Conservation (phyloP, 2,113 vertebrate species). For the Rhabdomys dilectus region DNA sequence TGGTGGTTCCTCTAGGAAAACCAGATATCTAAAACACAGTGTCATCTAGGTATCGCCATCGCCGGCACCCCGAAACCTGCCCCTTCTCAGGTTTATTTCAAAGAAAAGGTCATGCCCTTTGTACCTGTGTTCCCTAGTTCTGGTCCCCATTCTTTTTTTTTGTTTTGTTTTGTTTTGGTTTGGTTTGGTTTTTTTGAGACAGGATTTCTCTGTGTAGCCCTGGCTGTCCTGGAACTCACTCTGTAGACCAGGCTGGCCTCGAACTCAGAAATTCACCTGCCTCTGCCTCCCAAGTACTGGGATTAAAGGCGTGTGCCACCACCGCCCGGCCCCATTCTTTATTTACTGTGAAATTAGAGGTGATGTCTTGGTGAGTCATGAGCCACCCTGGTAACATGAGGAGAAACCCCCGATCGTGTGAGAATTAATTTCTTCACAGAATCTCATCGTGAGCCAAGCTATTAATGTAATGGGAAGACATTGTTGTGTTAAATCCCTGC, state of each 20-base stretch:
- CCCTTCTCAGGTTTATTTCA: background rate
- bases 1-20: background rate
- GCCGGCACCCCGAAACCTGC: background rate
- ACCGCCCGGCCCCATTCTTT: background rate
- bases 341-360: background rate
- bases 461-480: background rate
- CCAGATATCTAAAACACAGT: background rate
- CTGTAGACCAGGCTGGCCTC: no score
- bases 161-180: no score
- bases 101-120: background rate
- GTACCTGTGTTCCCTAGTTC: background rate
- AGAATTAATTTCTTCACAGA: background rate
- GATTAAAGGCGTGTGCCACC: no score
- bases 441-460: background rate
- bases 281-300: no score
- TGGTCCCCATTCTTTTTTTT: background rate
- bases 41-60: fast-evolving
- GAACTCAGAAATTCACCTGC: no score
- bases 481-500: no score
- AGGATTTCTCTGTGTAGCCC: no score
- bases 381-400: background rate
- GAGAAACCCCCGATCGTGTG: background rate
- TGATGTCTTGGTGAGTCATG: fast-evolving
- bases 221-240: no score
- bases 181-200: no score